A percentile compares a stretch with the other conserved stretches of the same genome.
Evolutionary conservation across 1,140 invertebrate genomes (phyloP).

Genomic region (Potamilus streckersoni): DNA sequence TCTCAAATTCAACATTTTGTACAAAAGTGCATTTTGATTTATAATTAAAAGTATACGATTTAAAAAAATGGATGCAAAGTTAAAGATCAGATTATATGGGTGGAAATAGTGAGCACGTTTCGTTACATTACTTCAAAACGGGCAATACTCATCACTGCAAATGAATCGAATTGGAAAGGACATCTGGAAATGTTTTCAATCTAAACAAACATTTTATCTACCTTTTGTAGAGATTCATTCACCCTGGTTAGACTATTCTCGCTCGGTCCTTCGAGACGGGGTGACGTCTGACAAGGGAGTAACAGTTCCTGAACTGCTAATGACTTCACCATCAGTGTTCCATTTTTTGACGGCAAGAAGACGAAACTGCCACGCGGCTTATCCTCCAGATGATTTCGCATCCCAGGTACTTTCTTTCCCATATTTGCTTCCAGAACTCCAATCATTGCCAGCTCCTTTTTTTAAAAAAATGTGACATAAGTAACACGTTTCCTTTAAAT

Average conservation of each 20-base stretch:
- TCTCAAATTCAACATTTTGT: not conserved
- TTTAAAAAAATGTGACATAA: not conserved
- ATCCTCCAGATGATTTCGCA: slow-evolving; percentile 6
- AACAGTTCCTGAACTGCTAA: slow-evolving; percentile 43
- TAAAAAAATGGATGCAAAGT: not conserved
- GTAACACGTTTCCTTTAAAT: not conserved
- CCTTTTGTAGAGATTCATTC: slow-evolving; percentile 6
- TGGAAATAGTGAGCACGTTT: not conserved
- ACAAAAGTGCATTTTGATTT: too few relatives aligned
- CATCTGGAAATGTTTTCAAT: not conserved
- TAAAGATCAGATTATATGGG: not conserved
- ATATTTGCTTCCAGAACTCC: slow-evolving; percentile 9
- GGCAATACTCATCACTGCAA: not conserved
- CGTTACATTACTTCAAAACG: not conserved
- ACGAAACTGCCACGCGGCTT: slow-evolving; percentile 46
- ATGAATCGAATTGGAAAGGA: not conserved
- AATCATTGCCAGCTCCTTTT: slow-evolving; percentile 23
- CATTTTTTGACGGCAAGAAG: slow-evolving; percentile 39
- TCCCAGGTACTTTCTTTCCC: not conserved
- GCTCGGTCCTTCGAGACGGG: not conserved
- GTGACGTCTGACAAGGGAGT: slow-evolving; percentile 17
- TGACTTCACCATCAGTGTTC: slow-evolving; percentile 43
- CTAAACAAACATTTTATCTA: not conserved
- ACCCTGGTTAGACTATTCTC: slow-evolving; percentile 1
- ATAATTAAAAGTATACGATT: too few relatives aligned